Conservation (phyloP, 2,113 vertebrate species). For the Chionodraco myersi region DNA sequence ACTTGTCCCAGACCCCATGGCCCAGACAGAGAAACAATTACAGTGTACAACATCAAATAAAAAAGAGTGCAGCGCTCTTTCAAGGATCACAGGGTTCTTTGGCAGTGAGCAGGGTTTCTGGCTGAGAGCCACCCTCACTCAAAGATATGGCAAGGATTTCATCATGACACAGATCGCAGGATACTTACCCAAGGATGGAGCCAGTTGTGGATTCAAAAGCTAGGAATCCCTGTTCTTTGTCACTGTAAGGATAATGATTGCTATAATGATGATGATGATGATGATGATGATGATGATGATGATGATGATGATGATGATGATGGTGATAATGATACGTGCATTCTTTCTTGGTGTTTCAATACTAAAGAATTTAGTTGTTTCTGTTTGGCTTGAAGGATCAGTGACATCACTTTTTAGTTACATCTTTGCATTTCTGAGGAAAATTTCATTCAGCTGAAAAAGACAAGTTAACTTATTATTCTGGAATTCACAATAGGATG, state of each 20-base stretch:
- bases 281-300: constrained; percentile 9
- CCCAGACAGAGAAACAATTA: constrained; percentile 62
- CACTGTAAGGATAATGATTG: constrained; percentile 47
- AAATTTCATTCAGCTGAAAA: background rate
- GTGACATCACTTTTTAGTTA: constrained; percentile 8
- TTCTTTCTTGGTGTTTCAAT: constrained; percentile 10
- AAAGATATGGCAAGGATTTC: constrained; percentile 59
- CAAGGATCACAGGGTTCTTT: constrained; percentile 56
- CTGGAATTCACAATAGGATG: background rate
- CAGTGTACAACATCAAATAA: constrained; percentile 51
- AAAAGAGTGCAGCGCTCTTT: constrained; percentile 38
- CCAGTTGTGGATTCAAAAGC: constrained; percentile 15
- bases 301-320: constrained; percentile 13
- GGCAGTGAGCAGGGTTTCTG: constrained; percentile 52
- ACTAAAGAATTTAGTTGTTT: constrained; percentile 13
- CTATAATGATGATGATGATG: constrained; percentile 30
- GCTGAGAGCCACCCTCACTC: constrained; percentile 56
- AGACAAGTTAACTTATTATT: too few species aligned
- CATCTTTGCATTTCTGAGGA: background rate
- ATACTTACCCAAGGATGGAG: constrained; percentile 38
- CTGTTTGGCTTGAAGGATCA: background rate
- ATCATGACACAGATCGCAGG: constrained; percentile 31
- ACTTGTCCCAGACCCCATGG: constrained; percentile 49
- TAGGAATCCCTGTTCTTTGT: constrained; percentile 47
- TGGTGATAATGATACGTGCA: constrained; percentile 20